These are phyloP conservation scores for Noctua fimbriata DNA, from an alignment of 2,888 invertebrate genomes.

Conservation along the genomic window DNA sequence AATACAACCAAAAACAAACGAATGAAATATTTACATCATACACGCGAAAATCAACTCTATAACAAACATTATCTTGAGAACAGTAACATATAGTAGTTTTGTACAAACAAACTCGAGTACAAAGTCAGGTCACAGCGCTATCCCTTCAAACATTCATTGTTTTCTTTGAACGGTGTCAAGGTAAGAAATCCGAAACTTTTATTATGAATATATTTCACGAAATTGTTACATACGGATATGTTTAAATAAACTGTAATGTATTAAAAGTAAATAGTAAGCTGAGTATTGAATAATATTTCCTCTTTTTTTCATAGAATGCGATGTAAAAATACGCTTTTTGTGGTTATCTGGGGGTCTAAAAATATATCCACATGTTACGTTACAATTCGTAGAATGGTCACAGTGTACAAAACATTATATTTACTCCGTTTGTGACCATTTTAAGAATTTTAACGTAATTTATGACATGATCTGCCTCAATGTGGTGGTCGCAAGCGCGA, in stretches of 20 bases:
- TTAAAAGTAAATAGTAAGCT: too few relatives aligned
- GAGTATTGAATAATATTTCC: too few relatives aligned
- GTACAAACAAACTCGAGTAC: constrained; percentile 12
- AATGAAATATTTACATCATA: not conserved
- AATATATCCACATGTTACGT: too few relatives aligned
- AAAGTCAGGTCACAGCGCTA: constrained; percentile 47
- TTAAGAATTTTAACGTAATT: too few relatives aligned
- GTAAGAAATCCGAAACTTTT: constrained; percentile 47
- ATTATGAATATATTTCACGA: constrained; percentile 31
- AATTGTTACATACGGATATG: constrained; percentile 9
- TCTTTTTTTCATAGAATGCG: not conserved
- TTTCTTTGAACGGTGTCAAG: constrained; percentile 46
- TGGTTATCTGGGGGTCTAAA: too few relatives aligned
- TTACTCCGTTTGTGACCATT: too few relatives aligned
- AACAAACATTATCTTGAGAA: not conserved
- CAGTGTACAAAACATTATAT: too few relatives aligned
- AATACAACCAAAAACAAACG: not conserved
- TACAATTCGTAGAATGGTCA: too few relatives aligned
- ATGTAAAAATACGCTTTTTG: constrained; percentile 11
- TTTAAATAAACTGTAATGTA: not conserved
- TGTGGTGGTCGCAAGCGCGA: too few relatives aligned
- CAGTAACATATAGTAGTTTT: not conserved
- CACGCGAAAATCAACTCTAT: not conserved
- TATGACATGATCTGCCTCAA: too few relatives aligned
- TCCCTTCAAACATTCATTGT: constrained; percentile 47